phyloP scores from a whole-genome alignment of 2,888 invertebrate genomes.

The Kryphioiulus occultus region DNA sequence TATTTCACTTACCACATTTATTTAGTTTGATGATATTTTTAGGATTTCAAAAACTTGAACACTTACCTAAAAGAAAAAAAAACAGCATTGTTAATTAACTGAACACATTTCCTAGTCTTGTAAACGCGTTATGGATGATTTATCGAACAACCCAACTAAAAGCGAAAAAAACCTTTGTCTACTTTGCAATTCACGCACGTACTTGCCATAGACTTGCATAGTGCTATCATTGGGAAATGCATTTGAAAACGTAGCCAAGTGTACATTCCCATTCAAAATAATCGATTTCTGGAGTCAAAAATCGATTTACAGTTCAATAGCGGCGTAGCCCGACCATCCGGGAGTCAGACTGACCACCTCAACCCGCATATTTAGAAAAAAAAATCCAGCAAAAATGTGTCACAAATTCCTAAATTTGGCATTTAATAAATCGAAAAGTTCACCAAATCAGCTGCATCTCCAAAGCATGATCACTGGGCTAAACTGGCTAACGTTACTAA shows the following conservation, averaged over 20 bases:
- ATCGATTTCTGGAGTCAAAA: not conserved
- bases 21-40: not conserved
- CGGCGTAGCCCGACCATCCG: not conserved
- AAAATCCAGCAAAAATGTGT: not conserved
- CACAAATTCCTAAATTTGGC: no score
- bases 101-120: not conserved
- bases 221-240: not conserved
- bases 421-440: no score
- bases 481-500: no score
- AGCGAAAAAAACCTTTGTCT: not conserved
- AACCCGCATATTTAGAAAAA: not conserved
- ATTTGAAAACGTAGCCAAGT: not conserved
- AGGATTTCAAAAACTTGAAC: not conserved
- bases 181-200: not conserved
- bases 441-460: no score
- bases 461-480: no score
- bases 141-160: not conserved
- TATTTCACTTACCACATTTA: no score
- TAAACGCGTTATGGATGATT: not conserved
- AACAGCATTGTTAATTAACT: not conserved
- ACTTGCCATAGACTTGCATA: not conserved
- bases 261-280: not conserved
- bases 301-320: not conserved
- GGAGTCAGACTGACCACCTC: not conserved
- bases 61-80: slow-evolving; percentile 8